Conservation (phyloP, 2,888 invertebrate species). For the Pilophorus perplexus region DNA sequence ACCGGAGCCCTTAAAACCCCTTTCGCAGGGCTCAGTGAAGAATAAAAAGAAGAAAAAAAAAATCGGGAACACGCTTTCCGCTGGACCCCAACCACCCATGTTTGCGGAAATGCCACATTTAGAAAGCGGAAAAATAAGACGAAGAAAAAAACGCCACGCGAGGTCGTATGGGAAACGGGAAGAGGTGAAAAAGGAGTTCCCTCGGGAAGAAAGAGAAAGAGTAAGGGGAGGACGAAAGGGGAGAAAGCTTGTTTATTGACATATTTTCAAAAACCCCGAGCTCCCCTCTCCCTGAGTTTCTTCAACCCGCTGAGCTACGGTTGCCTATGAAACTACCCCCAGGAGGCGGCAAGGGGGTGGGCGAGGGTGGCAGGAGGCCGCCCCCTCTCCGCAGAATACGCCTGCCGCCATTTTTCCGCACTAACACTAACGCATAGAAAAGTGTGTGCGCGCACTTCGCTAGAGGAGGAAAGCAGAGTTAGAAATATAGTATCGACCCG, state of each 20-base stretch:
- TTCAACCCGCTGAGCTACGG: too few species aligned
- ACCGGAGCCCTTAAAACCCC: neutral
- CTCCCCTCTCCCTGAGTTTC: neutral
- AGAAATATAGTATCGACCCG: conserved; percentile 46
- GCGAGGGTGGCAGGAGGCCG: neutral
- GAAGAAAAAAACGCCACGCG: neutral
- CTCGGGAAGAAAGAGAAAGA: conserved; percentile 7
- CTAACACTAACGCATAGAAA: conserved; percentile 47
- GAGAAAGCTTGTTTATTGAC: conserved; percentile 46
- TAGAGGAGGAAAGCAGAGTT: conserved; percentile 40
- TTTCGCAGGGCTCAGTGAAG: neutral
- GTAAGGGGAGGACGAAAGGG: conserved; percentile 7
- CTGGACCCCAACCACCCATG: conserved; percentile 13
- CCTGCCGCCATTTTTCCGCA: conserved; percentile 46
- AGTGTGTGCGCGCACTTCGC: conserved; percentile 44
- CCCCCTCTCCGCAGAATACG: neutral
- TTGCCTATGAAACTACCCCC: conserved; percentile 37
- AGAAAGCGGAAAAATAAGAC: neutral
- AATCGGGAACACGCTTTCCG: neutral
- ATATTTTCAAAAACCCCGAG: conserved; percentile 46
- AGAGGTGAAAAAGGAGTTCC: conserved; percentile 5
- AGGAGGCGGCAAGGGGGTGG: conserved; percentile 2
- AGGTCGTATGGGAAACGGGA: neutral
- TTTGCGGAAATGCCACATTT: conserved; percentile 41
- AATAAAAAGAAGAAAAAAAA: neutral